Evolutionary conservation across 2,797 vertebrate species (phyloP).

Genomic region (Karalla daura): DNA sequence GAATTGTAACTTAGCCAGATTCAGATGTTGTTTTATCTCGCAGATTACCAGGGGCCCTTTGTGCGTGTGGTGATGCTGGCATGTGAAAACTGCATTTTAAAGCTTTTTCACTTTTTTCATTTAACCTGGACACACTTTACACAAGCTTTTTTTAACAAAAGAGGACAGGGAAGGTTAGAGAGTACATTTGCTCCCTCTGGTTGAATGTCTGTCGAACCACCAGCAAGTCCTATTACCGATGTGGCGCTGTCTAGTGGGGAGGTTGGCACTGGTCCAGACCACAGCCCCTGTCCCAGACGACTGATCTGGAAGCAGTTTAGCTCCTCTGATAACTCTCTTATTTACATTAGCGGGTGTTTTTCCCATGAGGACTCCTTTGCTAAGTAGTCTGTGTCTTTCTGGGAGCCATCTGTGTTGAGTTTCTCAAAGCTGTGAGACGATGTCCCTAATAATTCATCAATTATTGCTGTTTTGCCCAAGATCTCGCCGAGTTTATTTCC

Average conservation of each 20-base stretch:
- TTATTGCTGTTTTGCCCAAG: neutral
- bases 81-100: neutral
- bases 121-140: neutral
- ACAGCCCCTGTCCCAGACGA: slow-evolving; percentile 52
- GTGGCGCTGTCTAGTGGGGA: slow-evolving; percentile 13
- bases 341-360: slow-evolving; percentile 58
- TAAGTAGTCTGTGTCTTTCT: slow-evolving; percentile 4
- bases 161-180: slow-evolving; percentile 1
- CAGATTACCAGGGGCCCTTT: neutral
- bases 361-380: slow-evolving; percentile 10
- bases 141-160: too few relatives aligned
- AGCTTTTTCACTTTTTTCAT: neutral
- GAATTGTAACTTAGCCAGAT: slow-evolving; percentile 25
- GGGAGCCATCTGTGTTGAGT: slow-evolving; percentile 23
- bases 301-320: slow-evolving; percentile 72
- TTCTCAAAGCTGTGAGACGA: slow-evolving; percentile 22
- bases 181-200: neutral
- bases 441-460: neutral
- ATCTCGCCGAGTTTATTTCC: neutral
- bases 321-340: slow-evolving; percentile 46
- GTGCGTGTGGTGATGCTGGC: neutral
- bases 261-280: slow-evolving; percentile 60
- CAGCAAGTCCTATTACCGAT: neutral
- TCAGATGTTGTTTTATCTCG: slow-evolving; percentile 9
- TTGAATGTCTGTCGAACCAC: neutral